phyloP scores from a whole-genome alignment of 2,888 invertebrate species.

The Camponotus fellah region DNA sequence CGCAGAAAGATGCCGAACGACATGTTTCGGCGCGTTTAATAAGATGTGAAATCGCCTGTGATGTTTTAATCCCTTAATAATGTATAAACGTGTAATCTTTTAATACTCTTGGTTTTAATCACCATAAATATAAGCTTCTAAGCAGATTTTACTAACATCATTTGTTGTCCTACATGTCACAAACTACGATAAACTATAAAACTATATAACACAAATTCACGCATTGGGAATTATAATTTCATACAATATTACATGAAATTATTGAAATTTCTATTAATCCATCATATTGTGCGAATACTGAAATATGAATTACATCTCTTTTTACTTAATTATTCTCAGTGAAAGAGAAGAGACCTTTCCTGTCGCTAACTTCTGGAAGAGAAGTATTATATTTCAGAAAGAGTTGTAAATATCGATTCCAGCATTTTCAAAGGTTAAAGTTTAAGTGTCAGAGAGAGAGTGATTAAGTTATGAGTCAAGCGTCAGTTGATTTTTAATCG shows the following conservation, averaged over 20 bases:
- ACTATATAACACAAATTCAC: not conserved
- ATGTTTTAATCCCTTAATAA: constrained; percentile 51
- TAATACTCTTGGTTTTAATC: constrained; percentile 42
- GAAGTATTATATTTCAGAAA: not conserved
- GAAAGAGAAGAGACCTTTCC: not conserved
- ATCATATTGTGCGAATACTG: not conserved
- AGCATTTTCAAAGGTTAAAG: not conserved
- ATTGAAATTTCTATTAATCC: not conserved
- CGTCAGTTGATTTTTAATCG: not conserved
- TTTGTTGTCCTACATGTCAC: not conserved
- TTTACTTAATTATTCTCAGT: not conserved
- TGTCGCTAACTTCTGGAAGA: not conserved
- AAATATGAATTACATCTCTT: not conserved
- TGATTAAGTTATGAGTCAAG: not conserved
- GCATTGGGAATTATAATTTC: not conserved
- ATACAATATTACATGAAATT: not conserved
- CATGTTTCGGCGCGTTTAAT: constrained; percentile 42
- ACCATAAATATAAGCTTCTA: constrained; percentile 26
- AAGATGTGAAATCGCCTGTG: constrained; percentile 29
- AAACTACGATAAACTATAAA: constrained; percentile 3
- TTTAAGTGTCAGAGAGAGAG: not conserved
- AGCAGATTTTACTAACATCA: constrained; percentile 36
- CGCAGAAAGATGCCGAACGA: constrained; percentile 2
- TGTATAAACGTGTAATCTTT: constrained; percentile 39
- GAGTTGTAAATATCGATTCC: not conserved